Evolutionary conservation across 2,797 vertebrate genomes (phyloP), one percentile per base, ranked within the genome.

Genomic region (Tinamus major): DNA sequence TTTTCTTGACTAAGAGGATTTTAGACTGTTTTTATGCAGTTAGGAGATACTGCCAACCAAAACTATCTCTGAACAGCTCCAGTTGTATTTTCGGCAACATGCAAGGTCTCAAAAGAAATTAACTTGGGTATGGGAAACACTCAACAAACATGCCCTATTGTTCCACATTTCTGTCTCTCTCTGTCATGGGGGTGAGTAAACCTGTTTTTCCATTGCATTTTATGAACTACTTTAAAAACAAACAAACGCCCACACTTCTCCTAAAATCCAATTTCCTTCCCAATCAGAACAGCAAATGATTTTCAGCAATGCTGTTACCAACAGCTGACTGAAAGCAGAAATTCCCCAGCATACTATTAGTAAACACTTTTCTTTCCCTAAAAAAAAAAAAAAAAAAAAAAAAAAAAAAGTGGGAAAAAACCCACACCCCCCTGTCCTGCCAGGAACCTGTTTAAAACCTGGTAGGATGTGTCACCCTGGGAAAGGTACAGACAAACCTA

Each of bases 131-230:
- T 20, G 44, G 41, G 61, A 76, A 89, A 68, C 4, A 8, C 19
- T 29, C 65, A 75, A 24, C 6, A 62, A 79, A 85, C 0, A 0
- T 10, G 33, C 31, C 53, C 4, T 76, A 15, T 56, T 41, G 51
- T 31, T 80, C 51, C 67, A 23, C 31, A 44, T 76, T 62, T 87
- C 3, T 62, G 19, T 27, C 13, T 89, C 64, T 70, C 15, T 89
- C 61, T 74, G n/a, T 44, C 21, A 46, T 53, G 79, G 63, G 14
- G 16, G 19, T 58, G 16, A 41, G 16, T 67, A 79, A 89, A 69
- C 0, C 5, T 13, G 39, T 68, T 78, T 55, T 84, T 75, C 53
- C 70, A 5, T 62, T 82, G 4, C 3, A 53, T 26, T 83, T 70
- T 63, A 44, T 26, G 85, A 37, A 2, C 2, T 68, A 11, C 16